phyloP scores from a whole-genome alignment of 1,140 invertebrate genomes.

The Geopemphigus sp. region DNA sequence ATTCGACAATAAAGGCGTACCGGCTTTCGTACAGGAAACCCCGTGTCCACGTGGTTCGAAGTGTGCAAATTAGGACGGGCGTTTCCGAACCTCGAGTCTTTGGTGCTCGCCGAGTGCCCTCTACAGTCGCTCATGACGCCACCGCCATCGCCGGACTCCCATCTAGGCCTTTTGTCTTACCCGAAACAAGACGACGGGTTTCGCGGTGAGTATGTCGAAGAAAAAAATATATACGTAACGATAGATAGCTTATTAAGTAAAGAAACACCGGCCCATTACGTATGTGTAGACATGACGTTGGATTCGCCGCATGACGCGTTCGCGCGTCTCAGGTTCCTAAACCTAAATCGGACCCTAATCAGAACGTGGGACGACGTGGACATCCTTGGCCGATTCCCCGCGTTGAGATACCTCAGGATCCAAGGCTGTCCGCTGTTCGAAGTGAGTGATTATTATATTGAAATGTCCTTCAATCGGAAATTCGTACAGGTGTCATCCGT shows the following conservation, averaged over 20 bases:
- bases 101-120: constrained; percentile 84
- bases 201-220: no score
- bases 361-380: constrained; percentile 86
- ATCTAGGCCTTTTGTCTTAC: constrained; percentile 52
- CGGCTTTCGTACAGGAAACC: constrained; percentile 74
- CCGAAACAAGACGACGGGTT: constrained; percentile 37
- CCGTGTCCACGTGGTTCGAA: constrained; percentile 75
- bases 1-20: no score
- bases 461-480: no score
- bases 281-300: constrained; percentile 47
- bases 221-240: no score
- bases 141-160: constrained; percentile 36
- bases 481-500: no score
- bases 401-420: constrained; percentile 76
- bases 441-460: constrained; percentile 59
- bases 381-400: constrained; percentile 74
- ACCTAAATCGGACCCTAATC: constrained; percentile 79
- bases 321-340: constrained; percentile 72
- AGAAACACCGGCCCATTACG: no score
- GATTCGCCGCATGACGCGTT: constrained; percentile 62
- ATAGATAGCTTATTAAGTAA: no score
- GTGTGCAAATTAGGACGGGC: constrained; percentile 76
- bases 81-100: constrained; percentile 79
- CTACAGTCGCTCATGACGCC: constrained; percentile 62
- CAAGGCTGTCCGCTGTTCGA: constrained; percentile 62